Evolutionary conservation across 2,888 invertebrate genomes (phyloP).

Genomic region (Cryptophagus acutangulus): DNA sequence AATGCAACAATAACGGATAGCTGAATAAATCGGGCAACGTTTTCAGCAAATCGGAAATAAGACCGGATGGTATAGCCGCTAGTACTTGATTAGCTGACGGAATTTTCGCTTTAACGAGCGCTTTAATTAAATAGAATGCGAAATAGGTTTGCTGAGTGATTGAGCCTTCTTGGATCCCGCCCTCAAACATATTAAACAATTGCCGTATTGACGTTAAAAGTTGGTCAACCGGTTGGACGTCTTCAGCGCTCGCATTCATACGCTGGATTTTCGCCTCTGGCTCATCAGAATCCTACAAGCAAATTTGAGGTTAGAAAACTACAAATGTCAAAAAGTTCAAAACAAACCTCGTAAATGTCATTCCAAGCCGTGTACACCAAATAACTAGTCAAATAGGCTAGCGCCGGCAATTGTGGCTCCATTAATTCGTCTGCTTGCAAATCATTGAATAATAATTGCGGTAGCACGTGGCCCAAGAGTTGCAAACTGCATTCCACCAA

Average conservation of each 20-base stretch:
- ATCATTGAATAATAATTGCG: conserved; percentile 51
- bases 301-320: no score
- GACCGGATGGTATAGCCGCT: conserved; percentile 68
- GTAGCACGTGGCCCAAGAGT: conserved; percentile 68
- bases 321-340: no score
- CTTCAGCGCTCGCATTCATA: conserved; percentile 29
- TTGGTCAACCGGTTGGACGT: conserved; percentile 29
- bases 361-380: conserved; percentile 43
- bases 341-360: conserved; percentile 32
- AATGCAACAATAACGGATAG: conserved; percentile 65
- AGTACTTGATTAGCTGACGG: conserved; percentile 53
- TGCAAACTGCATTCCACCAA: conserved; percentile 81
- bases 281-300: conserved; percentile 37
- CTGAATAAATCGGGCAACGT: conserved; percentile 72
- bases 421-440: conserved; percentile 51
- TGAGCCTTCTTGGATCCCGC: conserved; percentile 58
- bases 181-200: conserved; percentile 65
- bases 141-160: conserved; percentile 80
- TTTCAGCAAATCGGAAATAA: conserved; percentile 76
- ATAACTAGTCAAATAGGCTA: conserved; percentile 61
- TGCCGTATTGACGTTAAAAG: conserved; percentile 57
- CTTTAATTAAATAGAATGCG: conserved; percentile 70
- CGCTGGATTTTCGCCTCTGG: conserved; percentile 40
- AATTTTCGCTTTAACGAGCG: conserved; percentile 71
- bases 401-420: conserved; percentile 72